Conservation (phyloP, 2,797 vertebrate species). For the Sebastes matsubarae region DNA sequence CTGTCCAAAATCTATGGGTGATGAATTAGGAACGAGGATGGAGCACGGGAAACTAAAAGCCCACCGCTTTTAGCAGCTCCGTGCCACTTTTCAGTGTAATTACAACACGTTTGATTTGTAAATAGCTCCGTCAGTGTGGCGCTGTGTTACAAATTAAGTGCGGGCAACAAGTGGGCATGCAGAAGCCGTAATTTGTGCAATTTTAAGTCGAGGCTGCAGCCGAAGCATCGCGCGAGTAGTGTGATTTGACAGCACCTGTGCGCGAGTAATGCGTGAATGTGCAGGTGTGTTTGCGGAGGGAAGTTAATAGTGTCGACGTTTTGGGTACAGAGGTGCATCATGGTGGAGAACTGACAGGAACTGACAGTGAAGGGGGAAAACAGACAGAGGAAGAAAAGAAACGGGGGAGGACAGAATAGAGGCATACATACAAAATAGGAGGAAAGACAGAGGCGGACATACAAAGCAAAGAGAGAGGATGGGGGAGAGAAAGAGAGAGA, state of each 20-base stretch:
- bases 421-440: constrained; percentile 67
- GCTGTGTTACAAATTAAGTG: constrained; percentile 7
- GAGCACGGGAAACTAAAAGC: constrained; percentile 17
- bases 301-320: constrained; percentile 41
- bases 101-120: constrained; percentile 30
- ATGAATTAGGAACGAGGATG: constrained; percentile 36
- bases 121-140: constrained; percentile 21
- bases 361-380: constrained; percentile 55
- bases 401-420: constrained; percentile 56
- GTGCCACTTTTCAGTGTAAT: constrained; percentile 30
- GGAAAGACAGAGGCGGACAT: constrained; percentile 70
- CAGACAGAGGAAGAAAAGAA: constrained; percentile 40
- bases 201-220: constrained; percentile 11
- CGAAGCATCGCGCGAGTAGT: not conserved
- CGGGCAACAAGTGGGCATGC: constrained; percentile 43
- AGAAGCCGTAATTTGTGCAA: not conserved
- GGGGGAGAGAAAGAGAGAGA: constrained; percentile 2
- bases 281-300: constrained; percentile 7
- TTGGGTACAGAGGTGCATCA: constrained; percentile 45
- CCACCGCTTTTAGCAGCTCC: constrained; percentile 21
- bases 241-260: not conserved
- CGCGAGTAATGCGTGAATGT: not conserved
- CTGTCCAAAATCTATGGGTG: constrained; percentile 30
- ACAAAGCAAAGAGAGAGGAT: constrained; percentile 53
- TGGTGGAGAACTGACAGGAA: constrained; percentile 46